Evolutionary conservation across 1,140 invertebrate genomes (phyloP), one percentile per base, ranked within the genome.

Genomic region (Leptestheria dahalacensis): DNA sequence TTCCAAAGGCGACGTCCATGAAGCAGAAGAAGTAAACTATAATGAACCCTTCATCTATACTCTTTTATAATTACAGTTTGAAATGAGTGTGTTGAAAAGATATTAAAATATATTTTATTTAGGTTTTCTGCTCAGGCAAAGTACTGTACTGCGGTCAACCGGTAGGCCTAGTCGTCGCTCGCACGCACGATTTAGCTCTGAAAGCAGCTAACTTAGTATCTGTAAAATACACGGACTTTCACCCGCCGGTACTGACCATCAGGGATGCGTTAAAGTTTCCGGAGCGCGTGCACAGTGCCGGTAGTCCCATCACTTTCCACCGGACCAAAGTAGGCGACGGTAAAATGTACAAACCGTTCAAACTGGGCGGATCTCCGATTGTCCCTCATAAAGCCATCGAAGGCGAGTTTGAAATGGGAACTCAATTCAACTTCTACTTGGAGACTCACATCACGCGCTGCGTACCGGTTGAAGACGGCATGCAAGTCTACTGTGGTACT

Each of bases 201-300:
- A 54, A 61, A 58, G 60, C 56, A 47, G 12, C 62, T 20, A 64
- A 64, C 59, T 66, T 64, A 61, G 64, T 65, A 50, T 66, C 65
- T 54, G 66, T 64, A 48, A 64, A 25, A 26, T 58, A 58, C 41
- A 15, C 1, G 12, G 25, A 76, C n/a, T 50, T 72, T 0, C 64
- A 68, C 60, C 77, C 77, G 52, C 76, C 80, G 1, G 67, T 85
- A 12, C 61, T 87, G n/a, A 79, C 70, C 1, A 72, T 86, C 9
- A 65, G 75, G 59, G 81, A 86, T 28, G 81, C 79, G n/a, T 68
- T 86, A 21, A 58, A 64, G 33, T 15, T 51, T 23, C 4, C 57
- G 41, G n/a, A 50, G 46, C 21, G 29, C 28, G 41, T 12, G 4
- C 0, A 15, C 23, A 3, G 12, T 20, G 29, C 33, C 48, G 26